Base-by-base conservation (phyloP, 1,140 invertebrate species). In the Zophobas atratus region DNA sequence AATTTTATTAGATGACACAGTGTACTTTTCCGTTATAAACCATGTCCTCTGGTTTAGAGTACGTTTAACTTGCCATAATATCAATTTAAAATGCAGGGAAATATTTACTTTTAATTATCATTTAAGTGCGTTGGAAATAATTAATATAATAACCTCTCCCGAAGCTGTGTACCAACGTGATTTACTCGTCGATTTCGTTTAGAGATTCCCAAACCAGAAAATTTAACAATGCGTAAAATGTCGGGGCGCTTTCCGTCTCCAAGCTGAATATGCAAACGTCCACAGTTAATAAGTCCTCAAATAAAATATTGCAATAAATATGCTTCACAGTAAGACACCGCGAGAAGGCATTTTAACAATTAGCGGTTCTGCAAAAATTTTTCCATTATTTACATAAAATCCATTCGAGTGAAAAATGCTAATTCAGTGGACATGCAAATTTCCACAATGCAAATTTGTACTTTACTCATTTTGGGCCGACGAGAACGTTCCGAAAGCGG, bases 351-450 rank as follows among this genome's bases (percentile, higher is more conserved):
- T 33, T 67, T 67, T 2, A 35, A 67, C 60, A 67, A 67, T 67
- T 67, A 67, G 39, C 39, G 39, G 38, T 20, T 39, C 60, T 67
- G 39, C 60, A 67, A 67, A 67, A 67, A 46, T 67, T 43, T 51
- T 43, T 39, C 39, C 43, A 20, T 57, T 57, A 73, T 73, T 73
- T 73, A 73, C 71, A 73, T 73, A 73, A 73, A 73, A 43, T 53
- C 46, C 49, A 41, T 73, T 55, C 71, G 35, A 38, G 41, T 63
- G 56, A 76, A 76, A 73, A 76, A 76, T 76, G 74, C 56, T 76
- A 76, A 76, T 76, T 76, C 56, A 76, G 39, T 76, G 74, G 74
- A 63, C 74, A 76, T 76, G 74, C 57, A 76, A 76, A 76, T 76
- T 57, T 49, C 60, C n/a, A 67, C 74, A 76, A 76, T 76, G 74